These are phyloP conservation scores for Rhynchomys soricoides DNA, from an alignment of 2,113 vertebrate genomes.

Conservation along the genomic window DNA sequence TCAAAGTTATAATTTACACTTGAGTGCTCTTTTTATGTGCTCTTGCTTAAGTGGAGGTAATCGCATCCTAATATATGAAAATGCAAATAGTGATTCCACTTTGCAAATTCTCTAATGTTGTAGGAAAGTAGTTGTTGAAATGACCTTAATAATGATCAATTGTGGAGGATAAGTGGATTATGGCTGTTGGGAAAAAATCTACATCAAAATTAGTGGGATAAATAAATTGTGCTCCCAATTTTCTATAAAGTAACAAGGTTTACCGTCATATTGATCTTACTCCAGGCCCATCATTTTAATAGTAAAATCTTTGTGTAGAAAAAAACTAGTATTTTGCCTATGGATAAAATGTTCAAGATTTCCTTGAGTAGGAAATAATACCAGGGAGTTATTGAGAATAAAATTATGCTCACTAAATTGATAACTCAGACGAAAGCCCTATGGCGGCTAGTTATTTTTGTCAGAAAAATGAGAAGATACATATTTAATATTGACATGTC, in stretches of 20 bases:
- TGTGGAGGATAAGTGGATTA: background rate
- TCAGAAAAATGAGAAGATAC: background rate
- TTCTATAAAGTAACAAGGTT: background rate
- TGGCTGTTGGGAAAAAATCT: background rate
- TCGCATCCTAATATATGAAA: background rate
- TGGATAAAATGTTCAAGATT: background rate
- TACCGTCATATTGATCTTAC: background rate
- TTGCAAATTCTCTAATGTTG: background rate
- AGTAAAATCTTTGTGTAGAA: background rate
- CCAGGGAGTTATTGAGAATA: background rate
- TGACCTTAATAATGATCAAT: background rate
- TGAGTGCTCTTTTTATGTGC: background rate
- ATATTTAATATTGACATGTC: background rate
- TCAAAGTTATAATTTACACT: constrained; percentile 1
- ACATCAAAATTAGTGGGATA: background rate
- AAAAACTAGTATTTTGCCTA: background rate
- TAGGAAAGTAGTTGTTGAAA: background rate
- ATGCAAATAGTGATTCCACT: background rate
- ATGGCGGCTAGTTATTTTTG: background rate
- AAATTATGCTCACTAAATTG: background rate
- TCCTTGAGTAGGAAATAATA: background rate
- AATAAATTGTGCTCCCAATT: background rate
- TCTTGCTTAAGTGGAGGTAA: background rate
- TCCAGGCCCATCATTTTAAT: background rate
- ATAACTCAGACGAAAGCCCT: background rate